Percentiles rank a stretch among this genome's conserved stretches.
phyloP scores from a whole-genome alignment of 1,140 invertebrate species.

The Oscheius sp. region DNA sequence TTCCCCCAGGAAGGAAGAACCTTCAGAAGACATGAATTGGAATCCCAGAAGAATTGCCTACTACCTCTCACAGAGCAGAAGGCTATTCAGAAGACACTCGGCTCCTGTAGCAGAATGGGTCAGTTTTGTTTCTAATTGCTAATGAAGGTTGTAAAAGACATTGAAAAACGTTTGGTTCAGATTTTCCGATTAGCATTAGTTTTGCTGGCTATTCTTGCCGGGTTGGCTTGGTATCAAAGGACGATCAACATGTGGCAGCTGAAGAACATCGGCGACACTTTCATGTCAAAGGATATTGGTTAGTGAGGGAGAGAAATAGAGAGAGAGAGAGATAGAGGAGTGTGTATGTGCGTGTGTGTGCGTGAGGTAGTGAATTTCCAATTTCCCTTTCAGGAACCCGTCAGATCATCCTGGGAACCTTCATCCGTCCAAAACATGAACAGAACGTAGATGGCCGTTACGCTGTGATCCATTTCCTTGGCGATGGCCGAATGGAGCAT shows the following conservation, averaged over 20 bases:
- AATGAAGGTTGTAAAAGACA: neutral
- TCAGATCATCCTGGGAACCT: conserved; percentile 49
- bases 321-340: neutral
- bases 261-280: conserved; percentile 57
- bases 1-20: no score
- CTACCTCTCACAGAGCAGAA: neutral
- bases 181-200: conserved; percentile 20
- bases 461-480: conserved; percentile 53
- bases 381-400: conserved; percentile 25
- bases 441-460: conserved; percentile 55
- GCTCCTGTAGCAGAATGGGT: neutral
- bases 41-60: no score
- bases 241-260: conserved; percentile 60
- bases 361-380: neutral
- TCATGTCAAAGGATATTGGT: conserved; percentile 53
- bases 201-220: conserved; percentile 24
- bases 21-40: no score
- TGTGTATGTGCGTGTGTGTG: no score
- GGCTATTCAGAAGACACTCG: neutral
- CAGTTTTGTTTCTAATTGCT: no score
- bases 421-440: conserved; percentile 48
- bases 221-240: conserved; percentile 55
- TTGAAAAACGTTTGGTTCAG: conserved; percentile 4
- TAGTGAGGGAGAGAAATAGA: neutral
- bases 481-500: conserved; percentile 30